Conservation (phyloP, 2,888 invertebrate species). For the Cheilosia impressa region DNA sequence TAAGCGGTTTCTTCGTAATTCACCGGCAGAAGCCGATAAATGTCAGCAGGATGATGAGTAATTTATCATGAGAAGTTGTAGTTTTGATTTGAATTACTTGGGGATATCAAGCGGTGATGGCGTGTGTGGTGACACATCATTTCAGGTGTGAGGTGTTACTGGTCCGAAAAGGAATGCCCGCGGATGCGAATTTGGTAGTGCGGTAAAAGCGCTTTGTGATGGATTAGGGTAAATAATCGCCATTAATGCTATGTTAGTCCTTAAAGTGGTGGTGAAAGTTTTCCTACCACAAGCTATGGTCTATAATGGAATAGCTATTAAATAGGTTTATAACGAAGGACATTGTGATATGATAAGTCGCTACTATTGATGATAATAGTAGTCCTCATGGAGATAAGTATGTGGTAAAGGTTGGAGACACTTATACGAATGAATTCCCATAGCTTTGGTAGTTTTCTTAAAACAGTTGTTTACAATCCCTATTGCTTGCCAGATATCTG, state of each 20-base stretch:
- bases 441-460: too few species aligned
- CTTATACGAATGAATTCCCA: too few species aligned
- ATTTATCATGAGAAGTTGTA: conserved; percentile 72
- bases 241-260: conserved; percentile 48
- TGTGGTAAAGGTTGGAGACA: too few species aligned
- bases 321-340: too few species aligned
- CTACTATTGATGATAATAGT: too few species aligned
- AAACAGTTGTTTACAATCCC: too few species aligned
- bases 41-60: conserved; percentile 70
- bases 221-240: conserved; percentile 52
- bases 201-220: conserved; percentile 62
- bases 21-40: conserved; percentile 69
- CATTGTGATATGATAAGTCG: too few species aligned
- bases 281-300: not conserved
- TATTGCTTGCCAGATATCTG: too few species aligned
- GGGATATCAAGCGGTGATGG: conserved; percentile 40
- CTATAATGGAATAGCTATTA: too few species aligned
- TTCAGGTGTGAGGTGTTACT: conserved; percentile 59
- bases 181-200: conserved; percentile 58
- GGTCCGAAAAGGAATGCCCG: conserved; percentile 49
- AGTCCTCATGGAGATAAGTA: too few species aligned
- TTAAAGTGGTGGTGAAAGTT: conserved; percentile 58
- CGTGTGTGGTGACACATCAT: conserved; percentile 48
- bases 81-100: conserved; percentile 71
- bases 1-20: conserved; percentile 66